Conservation (phyloP, 1,140 invertebrate species). For the Cyclina sinensis region DNA sequence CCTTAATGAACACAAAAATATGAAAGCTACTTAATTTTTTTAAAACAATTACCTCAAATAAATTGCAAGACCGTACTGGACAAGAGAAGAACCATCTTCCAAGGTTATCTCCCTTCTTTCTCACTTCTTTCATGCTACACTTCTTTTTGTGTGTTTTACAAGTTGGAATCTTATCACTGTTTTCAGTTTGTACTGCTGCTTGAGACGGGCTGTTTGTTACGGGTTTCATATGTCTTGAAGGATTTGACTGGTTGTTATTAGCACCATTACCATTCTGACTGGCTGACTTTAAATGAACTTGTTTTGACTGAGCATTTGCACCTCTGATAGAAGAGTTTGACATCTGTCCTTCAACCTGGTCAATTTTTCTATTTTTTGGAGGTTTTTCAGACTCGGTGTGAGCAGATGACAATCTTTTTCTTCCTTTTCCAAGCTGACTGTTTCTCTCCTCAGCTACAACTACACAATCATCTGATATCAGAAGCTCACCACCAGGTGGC, state of each 20-base stretch:
- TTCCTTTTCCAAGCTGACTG: neutral
- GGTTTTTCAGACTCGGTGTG: neutral
- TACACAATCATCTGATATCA: neutral
- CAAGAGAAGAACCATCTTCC: conserved; percentile 82
- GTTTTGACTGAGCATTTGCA: neutral
- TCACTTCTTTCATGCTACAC: conserved; percentile 76
- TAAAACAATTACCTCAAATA: conserved; percentile 78
- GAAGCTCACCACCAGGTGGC: neutral
- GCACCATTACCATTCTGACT: neutral
- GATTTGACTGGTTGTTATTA: neutral
- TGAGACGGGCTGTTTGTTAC: conserved; percentile 12
- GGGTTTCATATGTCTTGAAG: neutral
- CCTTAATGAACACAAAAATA: too few relatives aligned
- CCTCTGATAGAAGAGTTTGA: neutral
- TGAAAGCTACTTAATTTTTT: too few relatives aligned
- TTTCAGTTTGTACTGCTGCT: neutral
- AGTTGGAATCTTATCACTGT: conserved; percentile 68
- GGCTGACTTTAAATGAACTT: neutral
- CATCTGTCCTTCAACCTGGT: neutral
- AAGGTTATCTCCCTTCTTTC: conserved; percentile 81
- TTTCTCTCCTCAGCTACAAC: neutral
- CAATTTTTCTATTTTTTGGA: neutral
- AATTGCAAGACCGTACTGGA: conserved; percentile 78
- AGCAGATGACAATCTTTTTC: neutral
- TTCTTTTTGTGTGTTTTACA: conserved; percentile 77